A percentile compares a stretch with the other conserved stretches of the same genome.
These are phyloP conservation scores for Panzeria rudis DNA, from an alignment of 2,888 invertebrate genomes.

Conservation along the genomic window DNA sequence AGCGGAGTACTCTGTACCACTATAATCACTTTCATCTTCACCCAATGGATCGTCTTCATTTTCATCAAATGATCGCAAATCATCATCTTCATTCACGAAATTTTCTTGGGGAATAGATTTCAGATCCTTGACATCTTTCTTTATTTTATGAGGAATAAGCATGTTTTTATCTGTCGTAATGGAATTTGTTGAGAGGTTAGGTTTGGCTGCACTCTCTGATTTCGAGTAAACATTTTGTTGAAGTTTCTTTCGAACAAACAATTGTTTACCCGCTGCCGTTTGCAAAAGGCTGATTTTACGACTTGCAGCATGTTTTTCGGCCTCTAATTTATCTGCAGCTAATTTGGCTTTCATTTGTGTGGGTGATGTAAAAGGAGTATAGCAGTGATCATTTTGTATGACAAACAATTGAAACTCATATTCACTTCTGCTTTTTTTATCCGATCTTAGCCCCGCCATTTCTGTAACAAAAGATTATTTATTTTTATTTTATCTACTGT, in stretches of 20 bases:
- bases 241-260: slow-evolving; percentile 47
- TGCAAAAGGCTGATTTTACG: slow-evolving; percentile 77
- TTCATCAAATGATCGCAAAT: slow-evolving; percentile 74
- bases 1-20: slow-evolving; percentile 83
- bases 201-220: slow-evolving; percentile 34
- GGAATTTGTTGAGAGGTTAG: not conserved
- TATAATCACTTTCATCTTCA: slow-evolving; percentile 81
- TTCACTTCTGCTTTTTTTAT: slow-evolving; percentile 80
- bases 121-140: slow-evolving; percentile 51
- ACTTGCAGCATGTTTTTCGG: slow-evolving; percentile 75
- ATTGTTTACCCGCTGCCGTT: slow-evolving; percentile 41
- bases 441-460: slow-evolving; percentile 80
- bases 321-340: slow-evolving; percentile 75
- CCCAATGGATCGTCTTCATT: slow-evolving; percentile 74
- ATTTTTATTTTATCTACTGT: not conserved
- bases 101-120: slow-evolving; percentile 56
- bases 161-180: slow-evolving; percentile 35
- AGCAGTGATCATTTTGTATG: slow-evolving; percentile 92
- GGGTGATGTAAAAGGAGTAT: slow-evolving; percentile 89
- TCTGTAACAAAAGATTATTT: slow-evolving; percentile 76
- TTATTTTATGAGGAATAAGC: not conserved
- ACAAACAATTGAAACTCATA: slow-evolving; percentile 83
- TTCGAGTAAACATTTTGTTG: slow-evolving; percentile 34
- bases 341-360: slow-evolving; percentile 84
- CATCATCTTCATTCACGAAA: slow-evolving; percentile 75